Base-by-base conservation (phyloP, 2,797 vertebrate species). In the Pygocentrus nattereri region DNA sequence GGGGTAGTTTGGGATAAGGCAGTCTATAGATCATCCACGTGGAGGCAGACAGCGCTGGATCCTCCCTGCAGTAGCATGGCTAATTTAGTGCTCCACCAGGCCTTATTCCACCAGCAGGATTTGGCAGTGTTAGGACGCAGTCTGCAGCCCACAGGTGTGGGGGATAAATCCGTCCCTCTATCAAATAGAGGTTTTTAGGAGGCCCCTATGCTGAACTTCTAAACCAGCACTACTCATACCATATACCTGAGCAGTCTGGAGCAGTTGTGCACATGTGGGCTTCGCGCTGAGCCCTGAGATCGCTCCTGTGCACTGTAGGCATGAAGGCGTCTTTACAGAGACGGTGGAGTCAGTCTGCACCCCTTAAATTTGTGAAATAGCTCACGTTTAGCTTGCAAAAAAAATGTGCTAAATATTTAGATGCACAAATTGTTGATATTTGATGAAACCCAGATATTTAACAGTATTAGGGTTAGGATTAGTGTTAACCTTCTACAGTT, bases 81-180 rank as follows among this genome's bases (percentile, higher is more conserved):
- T 64, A 38, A 82, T 84, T 82, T 70, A 76, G 44, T 49, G 41
- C 67, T 56, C 71, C 85, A 56, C 44, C 59, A 76, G 82, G 70
- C 58, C 74, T 54, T 44, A 44, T 47, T 41, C 56, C 44, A 16
- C 56, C 74, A 73, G 68, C 81, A 68, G 81, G n/a, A 76, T 76
- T 74, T 73, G 65, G 70, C 64, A 18, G 62, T 16, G 23, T 34
- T 68, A 16, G 38, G 65, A 44, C 52, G 21, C 31, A 27, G 31
- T 58, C 31, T 58, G 67, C 38, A 78, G 76, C 58, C 54, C 34
- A 62, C 76, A 86, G 76, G 85, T 86, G 79, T 69, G n/a, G 11
- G 31, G 64, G 44, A 70, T 69, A 72, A 67, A 78, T 50, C 5
- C 61, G 50, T 56, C 49, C 59, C 25, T 41, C 23, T 54, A 38